Evolutionary conservation across 1,140 invertebrate species (phyloP).

Genomic region (Thaumatotibia leucotreta): DNA sequence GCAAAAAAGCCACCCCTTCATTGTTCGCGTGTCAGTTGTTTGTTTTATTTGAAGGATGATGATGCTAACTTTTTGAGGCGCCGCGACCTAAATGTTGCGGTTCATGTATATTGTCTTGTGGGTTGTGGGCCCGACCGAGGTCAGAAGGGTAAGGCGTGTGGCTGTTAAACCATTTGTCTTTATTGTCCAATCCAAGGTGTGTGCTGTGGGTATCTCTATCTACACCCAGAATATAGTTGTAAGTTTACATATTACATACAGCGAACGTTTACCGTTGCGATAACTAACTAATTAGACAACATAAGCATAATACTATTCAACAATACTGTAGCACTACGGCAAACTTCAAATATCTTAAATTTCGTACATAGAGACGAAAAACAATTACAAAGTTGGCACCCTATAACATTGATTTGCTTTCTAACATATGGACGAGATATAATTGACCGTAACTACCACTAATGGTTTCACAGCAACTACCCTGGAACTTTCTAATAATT

Average conservation of each 20-base stretch:
- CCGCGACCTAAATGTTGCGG: background rate
- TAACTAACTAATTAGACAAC: too few species aligned
- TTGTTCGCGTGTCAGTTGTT: slow-evolving; percentile 8
- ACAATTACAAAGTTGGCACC: too few species aligned
- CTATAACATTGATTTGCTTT: background rate
- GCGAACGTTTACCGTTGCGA: too few species aligned
- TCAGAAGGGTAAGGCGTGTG: background rate
- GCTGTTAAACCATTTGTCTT: slow-evolving; percentile 3
- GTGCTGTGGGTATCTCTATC: background rate
- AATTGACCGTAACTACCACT: background rate
- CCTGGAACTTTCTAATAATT: background rate
- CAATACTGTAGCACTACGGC: too few species aligned
- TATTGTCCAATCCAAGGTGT: background rate
- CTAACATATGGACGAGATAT: background rate
- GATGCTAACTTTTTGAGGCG: slow-evolving; percentile 10
- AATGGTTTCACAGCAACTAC: background rate
- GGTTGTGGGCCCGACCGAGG: background rate
- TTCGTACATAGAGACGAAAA: too few species aligned
- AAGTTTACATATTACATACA: background rate
- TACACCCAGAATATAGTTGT: too few species aligned
- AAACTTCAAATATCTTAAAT: too few species aligned
- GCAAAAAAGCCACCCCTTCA: background rate
- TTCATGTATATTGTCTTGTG: background rate
- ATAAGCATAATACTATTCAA: too few species aligned
- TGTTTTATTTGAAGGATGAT: slow-evolving; percentile 11